Conservation (phyloP, 2,888 invertebrate genomes). For the Hyalella azteca region DNA sequence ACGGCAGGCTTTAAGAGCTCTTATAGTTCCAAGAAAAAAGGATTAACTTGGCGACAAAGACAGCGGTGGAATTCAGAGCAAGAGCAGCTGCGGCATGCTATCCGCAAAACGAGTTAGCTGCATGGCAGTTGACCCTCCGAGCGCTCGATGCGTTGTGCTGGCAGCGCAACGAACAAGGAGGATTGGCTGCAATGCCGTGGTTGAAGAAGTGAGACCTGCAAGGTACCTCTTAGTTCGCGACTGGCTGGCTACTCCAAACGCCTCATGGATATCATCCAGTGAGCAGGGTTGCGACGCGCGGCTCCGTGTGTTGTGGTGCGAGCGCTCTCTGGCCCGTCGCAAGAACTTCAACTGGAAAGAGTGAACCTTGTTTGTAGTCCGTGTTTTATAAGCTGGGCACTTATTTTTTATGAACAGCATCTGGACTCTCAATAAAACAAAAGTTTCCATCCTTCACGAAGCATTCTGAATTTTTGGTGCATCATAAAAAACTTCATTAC, state of each 20-base stretch:
- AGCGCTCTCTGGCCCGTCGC: background rate
- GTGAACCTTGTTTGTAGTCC: too few relatives aligned
- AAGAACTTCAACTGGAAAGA: too few relatives aligned
- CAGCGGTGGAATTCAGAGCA: background rate
- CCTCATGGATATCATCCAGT: constrained; percentile 16
- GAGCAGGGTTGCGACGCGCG: background rate
- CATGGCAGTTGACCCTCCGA: constrained; percentile 20
- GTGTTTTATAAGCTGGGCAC: too few relatives aligned
- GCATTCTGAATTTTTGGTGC: too few relatives aligned
- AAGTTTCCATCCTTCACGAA: too few relatives aligned
- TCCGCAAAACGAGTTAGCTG: background rate
- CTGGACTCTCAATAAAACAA: too few relatives aligned
- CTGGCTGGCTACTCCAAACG: constrained; percentile 13
- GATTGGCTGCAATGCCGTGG: constrained; percentile 34
- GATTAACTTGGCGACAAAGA: background rate
- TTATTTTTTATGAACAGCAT: too few relatives aligned
- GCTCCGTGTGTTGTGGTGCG: background rate
- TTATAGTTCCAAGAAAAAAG: background rate
- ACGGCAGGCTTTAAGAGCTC: background rate
- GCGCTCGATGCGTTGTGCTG: background rate
- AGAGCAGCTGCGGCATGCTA: background rate
- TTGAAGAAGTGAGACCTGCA: constrained; percentile 20
- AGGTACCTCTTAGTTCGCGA: constrained; percentile 25
- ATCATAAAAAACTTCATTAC: too few relatives aligned
- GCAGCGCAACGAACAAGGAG: background rate